Evolutionary conservation across 2,888 invertebrate species (phyloP), one percentile per base, ranked within the genome.

Genomic region (Seira ritae): DNA sequence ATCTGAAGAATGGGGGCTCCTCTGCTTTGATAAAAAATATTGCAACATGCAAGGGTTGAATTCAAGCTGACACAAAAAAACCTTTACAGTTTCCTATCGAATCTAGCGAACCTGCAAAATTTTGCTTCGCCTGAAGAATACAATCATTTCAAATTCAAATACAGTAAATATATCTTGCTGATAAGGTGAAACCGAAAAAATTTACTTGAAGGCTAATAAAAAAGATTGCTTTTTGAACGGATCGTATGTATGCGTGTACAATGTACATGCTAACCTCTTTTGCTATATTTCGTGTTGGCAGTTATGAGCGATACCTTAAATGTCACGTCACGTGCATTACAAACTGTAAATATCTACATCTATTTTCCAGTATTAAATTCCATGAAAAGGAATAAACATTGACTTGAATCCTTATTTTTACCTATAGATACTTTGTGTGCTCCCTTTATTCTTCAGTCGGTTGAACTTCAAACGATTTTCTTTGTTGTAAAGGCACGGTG

Each of bases 391-490:
- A 74, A 74, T 74, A 80, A 69, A 80, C 74, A 80, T 69, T 74
- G 80, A 73, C 74, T 80, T 42, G 71, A 75, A 50, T 76, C 68
- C 17, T 71, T 73, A 31, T 67, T 77, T 76, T 77, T n/a, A 50
- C 50, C 50, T 50, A 50, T 50, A 50, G 50, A 50, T 50, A 15
- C 50, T 50, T 67, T 74, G 22, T 66, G 75, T 68, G 24, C 71
- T 77, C 82, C 75, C 71, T 82, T 82, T 72, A 82, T 78, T 83
- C 83, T 83, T 74, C 83, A 83, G 83, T 83, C 83, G 83, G 83
- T 68, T 83, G 78, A 83, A 83, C 83, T 83, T 83, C 83, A 83
- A 83, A 83, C 77, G 83, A 83, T 83, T 78, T 77, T 66, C 73
- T 77, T 77, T 68, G 68, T 83, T 73, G 72, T 77, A 68, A 77